Conservation (phyloP, 2,113 vertebrate genomes). For the Daphoenositta chrysoptera region DNA sequence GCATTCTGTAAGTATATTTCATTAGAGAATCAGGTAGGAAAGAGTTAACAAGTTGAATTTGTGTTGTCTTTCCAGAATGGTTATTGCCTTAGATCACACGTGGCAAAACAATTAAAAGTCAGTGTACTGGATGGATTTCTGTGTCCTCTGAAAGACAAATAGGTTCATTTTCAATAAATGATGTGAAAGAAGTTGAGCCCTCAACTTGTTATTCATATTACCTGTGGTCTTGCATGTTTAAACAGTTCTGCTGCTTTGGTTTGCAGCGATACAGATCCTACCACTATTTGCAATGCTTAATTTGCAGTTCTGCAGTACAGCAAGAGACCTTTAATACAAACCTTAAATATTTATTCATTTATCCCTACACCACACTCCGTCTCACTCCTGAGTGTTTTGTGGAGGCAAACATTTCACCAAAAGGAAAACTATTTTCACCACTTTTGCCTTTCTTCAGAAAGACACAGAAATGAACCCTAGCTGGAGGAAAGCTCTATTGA, state of each 20-base stretch:
- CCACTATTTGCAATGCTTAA: neutral
- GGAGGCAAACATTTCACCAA: neutral
- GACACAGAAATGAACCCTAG: neutral
- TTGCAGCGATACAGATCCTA: neutral
- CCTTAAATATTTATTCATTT: neutral
- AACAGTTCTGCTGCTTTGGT: neutral
- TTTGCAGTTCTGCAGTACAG: neutral
- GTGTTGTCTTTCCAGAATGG: neutral
- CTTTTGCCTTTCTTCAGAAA: neutral
- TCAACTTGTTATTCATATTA: neutral
- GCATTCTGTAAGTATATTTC: neutral
- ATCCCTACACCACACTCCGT: accelerated
- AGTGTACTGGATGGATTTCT: neutral
- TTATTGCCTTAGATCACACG: neutral
- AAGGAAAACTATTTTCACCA: neutral
- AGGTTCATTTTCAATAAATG: neutral
- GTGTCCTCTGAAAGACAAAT: neutral
- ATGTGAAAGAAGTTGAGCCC: neutral
- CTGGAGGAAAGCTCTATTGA: slow-evolving; percentile 14
- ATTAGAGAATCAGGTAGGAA: neutral
- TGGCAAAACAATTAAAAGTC: neutral
- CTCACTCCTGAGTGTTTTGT: neutral
- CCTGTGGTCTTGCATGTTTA: neutral
- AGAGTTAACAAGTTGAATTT: neutral
- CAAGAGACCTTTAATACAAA: neutral